phyloP scores from a whole-genome alignment of 2,113 vertebrate genomes.

The Semicossyphus pulcher region DNA sequence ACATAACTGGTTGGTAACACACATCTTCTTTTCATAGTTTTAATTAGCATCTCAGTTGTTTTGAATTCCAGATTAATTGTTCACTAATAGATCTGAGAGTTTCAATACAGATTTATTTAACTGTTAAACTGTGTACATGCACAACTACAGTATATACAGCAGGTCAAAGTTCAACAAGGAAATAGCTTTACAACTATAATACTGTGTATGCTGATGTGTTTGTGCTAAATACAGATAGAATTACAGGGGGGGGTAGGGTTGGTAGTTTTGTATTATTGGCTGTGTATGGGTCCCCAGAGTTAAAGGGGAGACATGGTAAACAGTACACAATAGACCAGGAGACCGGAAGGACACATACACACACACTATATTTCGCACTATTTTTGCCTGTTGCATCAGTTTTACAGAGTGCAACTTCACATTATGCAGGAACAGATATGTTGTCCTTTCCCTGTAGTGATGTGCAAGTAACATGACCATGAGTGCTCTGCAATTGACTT shows the following conservation, averaged over 20 bases:
- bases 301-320: no score
- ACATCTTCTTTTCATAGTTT: no score
- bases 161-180: background rate
- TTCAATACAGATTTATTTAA: no score
- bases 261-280: no score
- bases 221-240: no score
- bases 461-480: conserved; percentile 2
- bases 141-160: background rate
- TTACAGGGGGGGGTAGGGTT: no score
- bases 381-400: conserved; percentile 1
- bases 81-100: no score
- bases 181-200: background rate
- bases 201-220: background rate
- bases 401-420: background rate
- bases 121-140: background rate
- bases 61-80: no score
- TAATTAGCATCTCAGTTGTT: no score
- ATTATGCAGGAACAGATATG: background rate
- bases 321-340: conserved; percentile 45
- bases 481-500: conserved; percentile 14
- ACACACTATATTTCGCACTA: background rate
- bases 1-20: no score
- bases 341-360: conserved; percentile 24
- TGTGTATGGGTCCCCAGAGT: no score
- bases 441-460: background rate